Percentiles rank a stretch among this genome's conserved stretches.
Evolutionary conservation across 2,888 invertebrate genomes (phyloP).

Genomic region (Heliconius charithonia): DNA sequence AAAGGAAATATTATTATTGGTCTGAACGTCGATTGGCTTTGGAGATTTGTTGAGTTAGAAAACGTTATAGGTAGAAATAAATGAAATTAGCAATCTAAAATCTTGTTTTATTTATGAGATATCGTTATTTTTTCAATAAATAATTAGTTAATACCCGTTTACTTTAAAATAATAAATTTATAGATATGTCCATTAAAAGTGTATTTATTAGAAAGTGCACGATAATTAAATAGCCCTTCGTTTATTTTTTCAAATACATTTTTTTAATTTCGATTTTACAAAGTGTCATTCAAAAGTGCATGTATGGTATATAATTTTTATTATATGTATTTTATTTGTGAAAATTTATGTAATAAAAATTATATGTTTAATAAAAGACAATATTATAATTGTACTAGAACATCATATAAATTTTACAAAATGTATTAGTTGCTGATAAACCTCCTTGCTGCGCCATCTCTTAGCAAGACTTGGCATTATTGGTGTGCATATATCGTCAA

Average conservation of each 20-base stretch:
- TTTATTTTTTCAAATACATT: too few species aligned
- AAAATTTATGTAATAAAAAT: neutral
- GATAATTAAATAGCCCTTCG: too few species aligned
- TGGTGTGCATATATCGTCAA: neutral
- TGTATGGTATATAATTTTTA: neutral
- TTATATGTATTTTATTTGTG: neutral
- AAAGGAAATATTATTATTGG: conserved; percentile 24
- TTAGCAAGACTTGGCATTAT: neutral
- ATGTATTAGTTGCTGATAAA: neutral
- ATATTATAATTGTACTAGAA: neutral
- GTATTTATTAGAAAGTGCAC: too few species aligned
- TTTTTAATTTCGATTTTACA: too few species aligned
- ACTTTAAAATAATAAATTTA: neutral
- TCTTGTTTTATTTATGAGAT: neutral
- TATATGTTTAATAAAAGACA: neutral
- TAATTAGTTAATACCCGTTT: neutral
- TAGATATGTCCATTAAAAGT: neutral
- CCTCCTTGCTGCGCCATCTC: neutral
- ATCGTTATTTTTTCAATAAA: neutral
- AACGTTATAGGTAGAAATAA: neutral
- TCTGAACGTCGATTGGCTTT: neutral
- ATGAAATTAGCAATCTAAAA: neutral
- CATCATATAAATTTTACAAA: neutral
- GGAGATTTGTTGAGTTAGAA: neutral
- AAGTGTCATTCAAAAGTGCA: neutral